Base-by-base conservation (phyloP, 2,888 invertebrate species). In the Caenorhabditis doughertyi region DNA sequence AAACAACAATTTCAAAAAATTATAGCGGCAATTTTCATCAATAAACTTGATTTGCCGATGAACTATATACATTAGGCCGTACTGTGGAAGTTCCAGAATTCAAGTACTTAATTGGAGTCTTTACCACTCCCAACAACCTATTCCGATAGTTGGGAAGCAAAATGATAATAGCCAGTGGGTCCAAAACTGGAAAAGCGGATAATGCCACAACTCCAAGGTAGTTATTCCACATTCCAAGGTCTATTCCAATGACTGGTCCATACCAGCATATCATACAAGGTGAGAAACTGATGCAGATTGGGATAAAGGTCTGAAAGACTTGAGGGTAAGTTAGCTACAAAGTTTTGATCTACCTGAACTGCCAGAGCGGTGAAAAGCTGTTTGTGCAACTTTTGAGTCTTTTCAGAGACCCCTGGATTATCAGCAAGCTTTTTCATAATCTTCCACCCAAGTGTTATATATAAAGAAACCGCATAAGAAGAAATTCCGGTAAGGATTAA, bases 221-320 rank as follows among this genome's bases (percentile, higher is more conserved):
- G 47, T 81, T 76, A 58, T 76, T 81, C 74, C 71, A 81, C 71
- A 67, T 81, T 60, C 81, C 81, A 11, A 77, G 51, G 39, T 81
- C 76, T n/a, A 76, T 27, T n/a, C 72, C 71, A 0, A 81, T 21
- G 3, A 76, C 71, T 0, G 81, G 76, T 23, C 58, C 71, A 27
- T 77, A 76, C 81, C 81, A 81, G 8, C 71, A 71, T 18, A 67
- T 47, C 60, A 81, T 65, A 27, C 81, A 81, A 5, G 81, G 81
- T 2, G 67, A 58, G 64, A 81, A 81, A 53, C 81, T 76, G 44
- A 81, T 77, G 56, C 49, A 53, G 18, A 76, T 76, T 5, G 81
- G 81, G 32, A 81, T 81, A 55, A 81, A 56, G 0, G 81, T 81
- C 67, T 81, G 81, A 64, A 64, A 49, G 3, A 13, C 32, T 32